Conservation (phyloP, 2,888 invertebrate species). For the Trachelus tabidus region DNA sequence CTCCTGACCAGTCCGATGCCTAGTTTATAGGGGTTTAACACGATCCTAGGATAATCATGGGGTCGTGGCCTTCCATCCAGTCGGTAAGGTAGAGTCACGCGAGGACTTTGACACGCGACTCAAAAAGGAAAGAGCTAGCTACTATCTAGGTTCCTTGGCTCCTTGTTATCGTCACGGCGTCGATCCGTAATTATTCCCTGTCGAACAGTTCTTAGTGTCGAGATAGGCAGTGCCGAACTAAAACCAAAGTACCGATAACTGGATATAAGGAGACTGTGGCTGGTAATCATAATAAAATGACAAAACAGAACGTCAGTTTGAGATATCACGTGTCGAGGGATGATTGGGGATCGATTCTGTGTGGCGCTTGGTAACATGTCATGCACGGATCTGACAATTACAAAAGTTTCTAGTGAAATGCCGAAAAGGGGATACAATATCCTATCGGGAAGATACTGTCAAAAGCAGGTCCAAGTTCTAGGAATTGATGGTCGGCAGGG, state of each 20-base stretch:
- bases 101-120: constrained; percentile 33
- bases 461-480: constrained; percentile 20
- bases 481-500: constrained; percentile 1
- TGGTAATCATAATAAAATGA: no score
- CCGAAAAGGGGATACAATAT: constrained; percentile 25
- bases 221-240: no score
- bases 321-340: no score
- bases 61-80: constrained; percentile 48
- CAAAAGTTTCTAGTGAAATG: constrained; percentile 26
- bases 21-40: constrained; percentile 48
- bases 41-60: constrained; percentile 50
- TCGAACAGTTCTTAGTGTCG: no score
- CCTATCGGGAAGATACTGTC: constrained; percentile 26
- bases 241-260: no score
- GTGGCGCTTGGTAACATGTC: no score
- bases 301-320: no score
- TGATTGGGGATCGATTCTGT: no score
- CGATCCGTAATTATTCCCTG: no score
- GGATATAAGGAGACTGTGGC: no score
- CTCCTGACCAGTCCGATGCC: constrained; percentile 19
- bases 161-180: neutral
- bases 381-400: neutral
- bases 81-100: constrained; percentile 43
- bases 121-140: neutral
- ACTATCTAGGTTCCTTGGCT: neutral